Percentiles rank a stretch among this genome's conserved stretches.
phyloP scores from a whole-genome alignment of 2,797 vertebrate genomes.

The Microctenopoma lineatum region DNA sequence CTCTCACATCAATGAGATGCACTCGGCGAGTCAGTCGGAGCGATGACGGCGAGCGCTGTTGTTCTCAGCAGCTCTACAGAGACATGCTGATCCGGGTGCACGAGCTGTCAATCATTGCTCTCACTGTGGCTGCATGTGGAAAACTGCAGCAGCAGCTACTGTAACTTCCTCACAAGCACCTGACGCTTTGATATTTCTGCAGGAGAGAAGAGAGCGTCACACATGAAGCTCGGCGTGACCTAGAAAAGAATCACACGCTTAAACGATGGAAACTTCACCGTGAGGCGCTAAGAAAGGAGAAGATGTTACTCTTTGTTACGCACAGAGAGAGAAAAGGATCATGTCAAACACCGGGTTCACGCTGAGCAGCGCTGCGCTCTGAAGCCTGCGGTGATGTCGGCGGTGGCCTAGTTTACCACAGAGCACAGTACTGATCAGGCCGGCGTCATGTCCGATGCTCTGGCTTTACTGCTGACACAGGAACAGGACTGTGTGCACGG shows the following conservation, averaged over 20 bases:
- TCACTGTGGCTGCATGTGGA: neutral
- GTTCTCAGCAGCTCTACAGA: slow-evolving; percentile 57
- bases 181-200: slow-evolving; percentile 26
- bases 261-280: neutral
- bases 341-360: slow-evolving; percentile 1
- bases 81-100: slow-evolving; percentile 55
- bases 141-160: too few species aligned
- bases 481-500: neutral
- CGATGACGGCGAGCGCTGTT: neutral
- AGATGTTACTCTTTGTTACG: neutral
- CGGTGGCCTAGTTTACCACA: neutral
- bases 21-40: slow-evolving; percentile 16
- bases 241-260: neutral
- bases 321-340: neutral
- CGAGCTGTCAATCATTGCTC: slow-evolving; percentile 52
- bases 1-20: neutral
- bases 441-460: neutral
- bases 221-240: slow-evolving; percentile 4
- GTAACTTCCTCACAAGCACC: too few species aligned
- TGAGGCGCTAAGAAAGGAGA: neutral
- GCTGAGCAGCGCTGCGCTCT: neutral
- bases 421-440: neutral
- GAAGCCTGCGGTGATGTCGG: slow-evolving; percentile 12
- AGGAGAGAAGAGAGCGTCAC: slow-evolving; percentile 12
- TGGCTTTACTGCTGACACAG: too few species aligned